phyloP scores from a whole-genome alignment of 1,140 invertebrate species.

The Cephus cinctus region DNA sequence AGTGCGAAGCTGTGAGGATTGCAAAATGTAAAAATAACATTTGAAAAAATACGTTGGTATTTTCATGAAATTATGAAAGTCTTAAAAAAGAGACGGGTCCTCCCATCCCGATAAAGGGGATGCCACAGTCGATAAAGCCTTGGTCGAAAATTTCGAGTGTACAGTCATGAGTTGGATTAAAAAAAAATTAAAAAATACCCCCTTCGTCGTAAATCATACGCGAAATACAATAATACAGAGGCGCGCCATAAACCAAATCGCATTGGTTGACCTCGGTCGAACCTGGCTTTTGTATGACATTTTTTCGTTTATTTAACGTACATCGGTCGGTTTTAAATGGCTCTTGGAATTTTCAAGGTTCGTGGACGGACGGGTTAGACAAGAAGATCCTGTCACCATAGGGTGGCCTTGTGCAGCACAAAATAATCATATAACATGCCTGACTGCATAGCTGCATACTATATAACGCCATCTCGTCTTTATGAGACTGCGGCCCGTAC shows the following conservation, averaged over 20 bases:
- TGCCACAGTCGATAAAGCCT: no score
- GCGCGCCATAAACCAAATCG: slow-evolving; percentile 36
- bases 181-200: no score
- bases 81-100: no score
- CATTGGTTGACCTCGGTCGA: slow-evolving; percentile 30
- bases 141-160: no score
- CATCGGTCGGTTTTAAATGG: slow-evolving; percentile 10
- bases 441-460: slow-evolving; percentile 44
- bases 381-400: slow-evolving; percentile 24
- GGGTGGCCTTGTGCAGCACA: slow-evolving; percentile 37
- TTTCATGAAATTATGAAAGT: no score
- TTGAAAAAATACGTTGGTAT: no score
- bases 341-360: slow-evolving; percentile 23
- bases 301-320: slow-evolving; percentile 2
- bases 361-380: slow-evolving; percentile 21
- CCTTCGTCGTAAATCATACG: slow-evolving; percentile 28
- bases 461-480: slow-evolving; percentile 20
- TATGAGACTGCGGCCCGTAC: no score
- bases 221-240: slow-evolving; percentile 31
- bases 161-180: no score
- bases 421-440: slow-evolving; percentile 46
- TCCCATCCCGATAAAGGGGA: no score
- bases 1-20: no score
- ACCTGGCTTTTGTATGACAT: slow-evolving; percentile 10
- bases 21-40: no score